These are phyloP conservation scores for Rhadinocentrus ornatus DNA, from an alignment of 2,797 vertebrate genomes.

Conservation along the genomic window DNA sequence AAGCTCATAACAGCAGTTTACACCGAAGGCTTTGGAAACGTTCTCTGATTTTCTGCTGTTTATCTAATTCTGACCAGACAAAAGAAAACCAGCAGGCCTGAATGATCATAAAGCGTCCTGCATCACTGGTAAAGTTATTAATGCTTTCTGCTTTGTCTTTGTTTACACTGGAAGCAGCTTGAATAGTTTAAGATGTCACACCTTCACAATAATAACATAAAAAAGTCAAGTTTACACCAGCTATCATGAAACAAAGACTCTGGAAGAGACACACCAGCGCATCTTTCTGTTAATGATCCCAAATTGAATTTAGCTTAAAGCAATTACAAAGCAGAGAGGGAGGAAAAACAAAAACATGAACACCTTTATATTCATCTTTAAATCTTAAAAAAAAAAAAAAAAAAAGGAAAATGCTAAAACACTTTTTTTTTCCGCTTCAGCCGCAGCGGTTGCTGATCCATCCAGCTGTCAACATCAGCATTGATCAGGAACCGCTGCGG, in stretches of 20 bases:
- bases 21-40: not conserved
- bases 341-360: not conserved
- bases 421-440: too few relatives aligned
- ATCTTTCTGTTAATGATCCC: constrained; percentile 51
- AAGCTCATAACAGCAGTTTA: not conserved
- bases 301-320: constrained; percentile 67
- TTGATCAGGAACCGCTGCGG: too few relatives aligned
- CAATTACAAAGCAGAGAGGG: constrained; percentile 49
- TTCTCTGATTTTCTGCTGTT: not conserved
- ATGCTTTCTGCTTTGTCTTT: constrained; percentile 1
- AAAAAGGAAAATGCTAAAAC: too few relatives aligned
- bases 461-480: too few relatives aligned
- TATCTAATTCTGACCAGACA: constrained; percentile 1
- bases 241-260: not conserved
- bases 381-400: constrained; percentile 35
- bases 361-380: not conserved
- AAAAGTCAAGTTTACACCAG: not conserved
- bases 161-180: not conserved
- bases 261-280: constrained; percentile 35
- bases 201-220: not conserved
- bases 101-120: constrained; percentile 20
- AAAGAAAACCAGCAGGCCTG: constrained; percentile 1
- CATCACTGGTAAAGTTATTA: constrained; percentile 38
- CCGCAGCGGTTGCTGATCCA: too few relatives aligned
- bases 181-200: not conserved